Base-by-base conservation (phyloP, 2,113 vertebrate genomes). In the Leucoraja erinaceus region DNA sequence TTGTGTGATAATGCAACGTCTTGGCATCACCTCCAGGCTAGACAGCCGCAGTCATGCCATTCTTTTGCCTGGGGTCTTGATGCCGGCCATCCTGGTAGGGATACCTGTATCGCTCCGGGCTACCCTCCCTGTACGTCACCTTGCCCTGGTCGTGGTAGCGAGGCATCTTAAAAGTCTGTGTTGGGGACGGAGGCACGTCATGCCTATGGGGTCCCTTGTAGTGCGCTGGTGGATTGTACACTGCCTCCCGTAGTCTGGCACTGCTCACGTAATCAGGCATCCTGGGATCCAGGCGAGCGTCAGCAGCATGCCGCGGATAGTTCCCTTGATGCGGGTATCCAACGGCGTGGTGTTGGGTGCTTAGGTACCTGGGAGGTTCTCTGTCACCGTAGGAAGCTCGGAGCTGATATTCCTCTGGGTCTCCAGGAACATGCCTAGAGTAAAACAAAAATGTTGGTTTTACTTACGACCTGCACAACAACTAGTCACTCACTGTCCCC, bases 131-230 rank as follows among this genome's bases (percentile, higher is more conserved):
- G 95, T 97, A 98, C 2, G 93, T 94, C 33, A 94, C 95, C 77
- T 93, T 95, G 93, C 94, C 94, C 94, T 94, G 95, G 94, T 95
- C 98, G 56, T 95, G 96, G 38, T 98, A 99, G 54, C 97, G 96
- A 5, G 96, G 96, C 9, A 95, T 96, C 78, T 97, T 96, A 20
- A 97, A 97, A 14, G 96, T 95, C 76, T 97, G 97, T 22, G 97
- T 97, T 10, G 98, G 98, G 2, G 98, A 99, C 1, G 99, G 99
- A 0, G 99, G 99, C 33, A 99, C 98, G 0, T 99, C 99, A 95
- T 99, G 99, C 16, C 98, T 96, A 93, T 98, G 94, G 11, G 98
- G 98, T 93, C 98, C 98, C 95, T 98, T 98, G 92, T 98, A 97
- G 94, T 97, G 97, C 56, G 91, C 94, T 8, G 96, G 95, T 12